Evolutionary conservation across 2,113 vertebrate species (phyloP).

Genomic region (Sorex fumeus): DNA sequence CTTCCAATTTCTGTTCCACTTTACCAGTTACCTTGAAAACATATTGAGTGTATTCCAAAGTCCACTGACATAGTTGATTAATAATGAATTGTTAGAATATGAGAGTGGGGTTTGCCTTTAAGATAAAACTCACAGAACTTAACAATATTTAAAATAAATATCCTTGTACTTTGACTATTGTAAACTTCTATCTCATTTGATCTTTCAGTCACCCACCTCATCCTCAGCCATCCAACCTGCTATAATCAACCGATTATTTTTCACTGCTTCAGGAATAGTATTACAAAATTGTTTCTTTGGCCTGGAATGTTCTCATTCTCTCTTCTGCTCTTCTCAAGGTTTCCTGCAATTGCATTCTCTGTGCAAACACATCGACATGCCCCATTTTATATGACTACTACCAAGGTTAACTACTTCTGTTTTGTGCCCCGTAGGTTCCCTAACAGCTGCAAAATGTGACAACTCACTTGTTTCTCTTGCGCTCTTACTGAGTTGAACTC

Average conservation of each 20-base stretch:
- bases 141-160: not conserved
- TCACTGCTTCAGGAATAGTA: not conserved
- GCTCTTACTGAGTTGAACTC: not conserved
- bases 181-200: not conserved
- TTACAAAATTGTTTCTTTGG: not conserved
- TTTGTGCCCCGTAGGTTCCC: not conserved
- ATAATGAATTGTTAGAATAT: not conserved
- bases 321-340: not conserved
- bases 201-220: not conserved
- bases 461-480: not conserved
- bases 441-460: not conserved
- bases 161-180: not conserved
- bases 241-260: conserved; percentile 15
- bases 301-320: not conserved
- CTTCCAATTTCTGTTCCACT: not conserved
- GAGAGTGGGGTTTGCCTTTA: not conserved
- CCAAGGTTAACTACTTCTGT: not conserved
- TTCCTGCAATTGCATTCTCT: not conserved
- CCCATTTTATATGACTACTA: not conserved
- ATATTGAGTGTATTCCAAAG: conserved; percentile 15
- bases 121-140: conserved; percentile 7
- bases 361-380: not conserved
- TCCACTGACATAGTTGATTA: not conserved
- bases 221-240: not conserved
- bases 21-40: not conserved